Evolutionary conservation across 2,797 vertebrate species (phyloP).

Genomic region (Arnoldichthys spilopterus): DNA sequence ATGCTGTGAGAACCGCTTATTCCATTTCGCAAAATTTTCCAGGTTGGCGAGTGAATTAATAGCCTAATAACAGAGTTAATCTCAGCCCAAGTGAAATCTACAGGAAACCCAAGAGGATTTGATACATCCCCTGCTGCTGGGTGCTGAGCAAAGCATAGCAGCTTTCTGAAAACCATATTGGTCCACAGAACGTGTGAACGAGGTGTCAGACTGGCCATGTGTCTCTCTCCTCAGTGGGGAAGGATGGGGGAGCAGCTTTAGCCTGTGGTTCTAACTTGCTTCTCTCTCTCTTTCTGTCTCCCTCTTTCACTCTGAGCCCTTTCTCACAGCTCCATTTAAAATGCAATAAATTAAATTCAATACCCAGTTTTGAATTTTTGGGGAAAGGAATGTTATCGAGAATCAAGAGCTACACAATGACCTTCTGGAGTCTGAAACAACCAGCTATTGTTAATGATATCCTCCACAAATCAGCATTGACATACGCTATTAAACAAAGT

Average conservation of each 20-base stretch:
- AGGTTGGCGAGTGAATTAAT: constrained; percentile 40
- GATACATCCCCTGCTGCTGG: constrained; percentile 43
- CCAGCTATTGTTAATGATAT: constrained; percentile 49
- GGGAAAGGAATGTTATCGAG: constrained; percentile 56
- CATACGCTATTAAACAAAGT: constrained; percentile 38
- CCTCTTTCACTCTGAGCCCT: too few species aligned
- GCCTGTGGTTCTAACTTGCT: not conserved
- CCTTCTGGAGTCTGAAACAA: constrained; percentile 37
- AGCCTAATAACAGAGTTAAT: constrained; percentile 45
- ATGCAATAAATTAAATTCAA: constrained; percentile 41
- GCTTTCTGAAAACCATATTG: constrained; percentile 37
- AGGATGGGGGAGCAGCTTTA: constrained; percentile 50
- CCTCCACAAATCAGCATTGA: constrained; percentile 51
- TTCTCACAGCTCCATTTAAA: constrained; percentile 24
- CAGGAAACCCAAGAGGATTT: constrained; percentile 31
- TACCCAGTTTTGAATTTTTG: constrained; percentile 26
- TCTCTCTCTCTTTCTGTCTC: too few species aligned
- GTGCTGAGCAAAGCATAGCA: constrained; percentile 45
- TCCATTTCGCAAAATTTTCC: constrained; percentile 48
- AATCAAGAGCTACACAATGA: constrained; percentile 31
- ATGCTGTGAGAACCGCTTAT: constrained; percentile 22
- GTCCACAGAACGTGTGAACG: constrained; percentile 25
- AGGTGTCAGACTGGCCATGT: constrained; percentile 44
- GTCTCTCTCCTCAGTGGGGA: constrained; percentile 31
- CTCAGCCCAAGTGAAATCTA: constrained; percentile 48